Evolutionary conservation across 2,113 vertebrate species (phyloP).

Genomic region (pig (Sus scrofa)): DNA sequence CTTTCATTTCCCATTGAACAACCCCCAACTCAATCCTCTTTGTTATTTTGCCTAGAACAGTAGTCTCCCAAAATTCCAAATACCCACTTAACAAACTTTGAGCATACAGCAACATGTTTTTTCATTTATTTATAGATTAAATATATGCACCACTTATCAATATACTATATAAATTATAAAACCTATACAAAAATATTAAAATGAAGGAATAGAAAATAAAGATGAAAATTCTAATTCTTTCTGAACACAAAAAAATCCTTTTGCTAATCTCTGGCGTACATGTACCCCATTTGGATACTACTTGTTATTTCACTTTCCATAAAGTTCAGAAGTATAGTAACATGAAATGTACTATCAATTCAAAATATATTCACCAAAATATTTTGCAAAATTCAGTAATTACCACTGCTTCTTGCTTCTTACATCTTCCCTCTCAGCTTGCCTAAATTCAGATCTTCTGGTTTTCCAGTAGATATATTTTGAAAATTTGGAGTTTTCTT

Average conservation of each 20-base stretch:
- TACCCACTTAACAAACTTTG: not conserved
- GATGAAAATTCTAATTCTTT: not conserved
- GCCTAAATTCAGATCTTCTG: not conserved
- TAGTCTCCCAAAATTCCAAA: not conserved
- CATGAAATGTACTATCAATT: not conserved
- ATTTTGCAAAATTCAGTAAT: not conserved
- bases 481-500: not conserved
- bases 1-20: not conserved
- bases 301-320: slow-evolving; percentile 4
- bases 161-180: not conserved
- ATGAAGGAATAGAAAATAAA: not conserved
- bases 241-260: not conserved
- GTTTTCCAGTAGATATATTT: not conserved
- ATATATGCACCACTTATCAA: not conserved
- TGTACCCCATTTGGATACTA: not conserved
- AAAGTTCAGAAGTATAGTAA: not conserved
- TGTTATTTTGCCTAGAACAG: slow-evolving; percentile 22
- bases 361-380: slow-evolving; percentile 26
- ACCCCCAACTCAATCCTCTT: not conserved
- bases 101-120: not conserved
- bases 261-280: not conserved
- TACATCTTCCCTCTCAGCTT: not conserved
- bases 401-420: not conserved
- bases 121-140: not conserved
- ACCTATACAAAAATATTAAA: not conserved